Conservation (phyloP, 2,888 invertebrate genomes). For the Phalera bucephala region DNA sequence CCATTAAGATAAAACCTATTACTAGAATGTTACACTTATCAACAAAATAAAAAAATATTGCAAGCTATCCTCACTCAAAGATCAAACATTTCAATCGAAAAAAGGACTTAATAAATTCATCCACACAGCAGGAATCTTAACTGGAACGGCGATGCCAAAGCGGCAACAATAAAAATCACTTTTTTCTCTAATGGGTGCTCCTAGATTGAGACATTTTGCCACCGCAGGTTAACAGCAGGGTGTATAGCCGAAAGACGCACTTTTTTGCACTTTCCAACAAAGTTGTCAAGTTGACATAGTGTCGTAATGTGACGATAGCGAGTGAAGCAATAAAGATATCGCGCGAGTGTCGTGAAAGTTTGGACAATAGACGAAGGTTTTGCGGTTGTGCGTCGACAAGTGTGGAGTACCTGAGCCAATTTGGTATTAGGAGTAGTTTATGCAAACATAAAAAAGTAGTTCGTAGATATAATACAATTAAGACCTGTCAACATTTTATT, state of each 20-base stretch:
- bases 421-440: too few relatives aligned
- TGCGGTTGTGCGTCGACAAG: conserved; percentile 20
- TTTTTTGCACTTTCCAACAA: conserved; percentile 60
- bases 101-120: conserved; percentile 58
- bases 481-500: too few relatives aligned
- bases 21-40: too few relatives aligned
- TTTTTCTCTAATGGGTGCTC: conserved; percentile 43
- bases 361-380: conserved; percentile 10
- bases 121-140: conserved; percentile 59
- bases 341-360: conserved; percentile 20
- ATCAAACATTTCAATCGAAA: too few relatives aligned
- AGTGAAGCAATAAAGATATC: conserved; percentile 35
- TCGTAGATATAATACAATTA: too few relatives aligned
- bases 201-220: conserved; percentile 73
- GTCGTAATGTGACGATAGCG: conserved; percentile 36
- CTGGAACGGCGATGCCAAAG: conserved; percentile 49
- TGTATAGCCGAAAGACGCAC: conserved; percentile 54
- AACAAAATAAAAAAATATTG: too few relatives aligned
- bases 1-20: too few relatives aligned
- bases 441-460: too few relatives aligned
- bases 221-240: conserved; percentile 75
- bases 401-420: conserved; percentile 16
- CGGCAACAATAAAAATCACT: conserved; percentile 43
- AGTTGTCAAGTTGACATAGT: conserved; percentile 62
- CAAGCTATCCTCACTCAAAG: too few relatives aligned